phyloP scores from a whole-genome alignment of 30 jellyfish, hydroid and myxozoan genomes.

The Cassiopea xamachana region DNA sequence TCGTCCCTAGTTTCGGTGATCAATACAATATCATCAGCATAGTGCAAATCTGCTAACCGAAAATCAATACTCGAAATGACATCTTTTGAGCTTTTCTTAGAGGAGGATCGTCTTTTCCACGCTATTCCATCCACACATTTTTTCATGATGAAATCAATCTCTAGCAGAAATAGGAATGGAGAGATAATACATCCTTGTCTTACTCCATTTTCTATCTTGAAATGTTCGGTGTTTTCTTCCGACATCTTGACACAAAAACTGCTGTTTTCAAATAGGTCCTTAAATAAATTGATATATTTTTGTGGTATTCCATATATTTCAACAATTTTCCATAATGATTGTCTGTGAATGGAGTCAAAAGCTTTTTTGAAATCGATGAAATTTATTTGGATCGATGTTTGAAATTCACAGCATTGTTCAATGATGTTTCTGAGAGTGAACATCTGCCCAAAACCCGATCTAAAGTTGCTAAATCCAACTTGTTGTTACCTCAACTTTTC shows the following conservation, averaged over 20 bases:
- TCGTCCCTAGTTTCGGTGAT: background rate
- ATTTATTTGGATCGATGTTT: too few relatives aligned
- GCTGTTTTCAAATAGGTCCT: background rate
- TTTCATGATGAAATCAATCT: background rate
- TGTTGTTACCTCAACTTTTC: too few relatives aligned
- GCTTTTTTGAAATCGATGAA: too few relatives aligned
- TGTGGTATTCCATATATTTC: background rate
- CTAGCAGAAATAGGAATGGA: slow-evolving; percentile 1
- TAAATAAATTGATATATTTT: background rate
- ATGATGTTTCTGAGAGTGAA: too few relatives aligned
- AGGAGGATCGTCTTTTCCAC: background rate
- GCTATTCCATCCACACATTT: background rate
- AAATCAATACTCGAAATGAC: too few relatives aligned
- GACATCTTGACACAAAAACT: slow-evolving; percentile 1
- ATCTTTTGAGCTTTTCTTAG: too few relatives aligned
- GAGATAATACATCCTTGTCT: slow-evolving; percentile 12
- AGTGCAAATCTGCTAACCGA: background rate
- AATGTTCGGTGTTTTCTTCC: background rate
- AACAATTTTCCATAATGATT: slow-evolving; percentile 1
- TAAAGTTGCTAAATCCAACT: too few relatives aligned
- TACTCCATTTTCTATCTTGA: background rate
- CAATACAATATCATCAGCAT: slow-evolving; percentile 17
- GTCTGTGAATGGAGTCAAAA: background rate
- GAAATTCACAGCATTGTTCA: too few relatives aligned
- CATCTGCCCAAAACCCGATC: too few relatives aligned